phyloP scores from a whole-genome alignment of 2,797 vertebrate genomes.

The Rhinoraja longicauda region DNA sequence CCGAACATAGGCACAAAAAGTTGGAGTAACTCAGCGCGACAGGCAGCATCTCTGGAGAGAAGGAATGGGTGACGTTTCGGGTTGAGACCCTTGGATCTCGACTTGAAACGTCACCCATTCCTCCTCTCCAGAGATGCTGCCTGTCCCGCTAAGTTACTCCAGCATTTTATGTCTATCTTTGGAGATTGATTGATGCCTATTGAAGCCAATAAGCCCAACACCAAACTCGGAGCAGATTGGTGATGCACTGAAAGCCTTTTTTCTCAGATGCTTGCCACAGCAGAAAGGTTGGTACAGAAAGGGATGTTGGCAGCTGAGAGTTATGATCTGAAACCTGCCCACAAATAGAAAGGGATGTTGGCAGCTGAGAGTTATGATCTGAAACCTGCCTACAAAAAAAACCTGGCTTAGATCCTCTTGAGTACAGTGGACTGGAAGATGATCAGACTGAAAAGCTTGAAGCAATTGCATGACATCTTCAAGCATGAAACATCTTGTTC shows the following conservation, averaged over 20 bases:
- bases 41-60: too few species aligned
- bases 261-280: not conserved
- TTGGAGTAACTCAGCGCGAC: too few species aligned
- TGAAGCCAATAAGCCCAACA: not conserved
- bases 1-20: too few species aligned
- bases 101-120: too few species aligned
- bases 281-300: not conserved
- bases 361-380: not conserved
- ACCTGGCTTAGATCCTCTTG: not conserved
- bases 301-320: not conserved
- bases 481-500: too few species aligned
- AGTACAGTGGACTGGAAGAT: not conserved
- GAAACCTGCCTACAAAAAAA: not conserved
- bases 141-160: too few species aligned
- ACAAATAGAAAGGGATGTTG: not conserved
- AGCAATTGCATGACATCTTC: too few species aligned
- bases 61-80: too few species aligned
- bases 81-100: too few species aligned
- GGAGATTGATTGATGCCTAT: conserved; percentile 12
- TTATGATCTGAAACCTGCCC: not conserved
- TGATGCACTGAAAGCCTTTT: not conserved
- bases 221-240: not conserved
- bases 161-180: too few species aligned
- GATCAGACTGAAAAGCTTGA: not conserved
- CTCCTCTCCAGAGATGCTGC: too few species aligned